phyloP scores from a whole-genome alignment of 1,140 invertebrate species.

The Heliconius hewitsoni region DNA sequence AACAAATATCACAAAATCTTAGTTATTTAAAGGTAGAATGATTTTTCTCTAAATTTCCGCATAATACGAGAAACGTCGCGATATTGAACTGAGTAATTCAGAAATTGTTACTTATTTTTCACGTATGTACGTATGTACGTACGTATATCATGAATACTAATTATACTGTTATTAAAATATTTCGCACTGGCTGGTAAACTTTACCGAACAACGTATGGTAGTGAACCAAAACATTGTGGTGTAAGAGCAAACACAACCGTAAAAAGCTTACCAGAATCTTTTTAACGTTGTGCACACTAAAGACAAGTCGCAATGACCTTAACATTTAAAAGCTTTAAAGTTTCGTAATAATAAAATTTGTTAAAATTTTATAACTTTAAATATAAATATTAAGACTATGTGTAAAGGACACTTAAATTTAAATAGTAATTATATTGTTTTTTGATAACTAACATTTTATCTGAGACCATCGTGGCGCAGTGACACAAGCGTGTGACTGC shows the following conservation, averaged over 20 bases:
- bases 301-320: not conserved
- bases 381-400: not conserved
- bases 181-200: conserved; percentile 62
- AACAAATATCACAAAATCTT: too few species aligned
- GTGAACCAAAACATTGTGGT: conserved; percentile 58
- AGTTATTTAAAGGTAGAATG: not conserved
- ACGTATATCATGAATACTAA: not conserved
- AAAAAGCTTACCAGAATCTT: conserved; percentile 52
- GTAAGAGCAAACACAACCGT: conserved; percentile 60
- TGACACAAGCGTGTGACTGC: too few species aligned
- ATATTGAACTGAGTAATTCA: not conserved
- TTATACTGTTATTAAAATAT: conserved; percentile 40
- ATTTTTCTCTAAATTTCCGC: not conserved
- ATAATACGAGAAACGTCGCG: too few species aligned
- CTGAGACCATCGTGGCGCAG: too few species aligned
- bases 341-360: not conserved
- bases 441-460: not conserved
- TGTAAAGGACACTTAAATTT: not conserved
- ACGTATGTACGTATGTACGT: not conserved
- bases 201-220: conserved; percentile 48
- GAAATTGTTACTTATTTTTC: not conserved
- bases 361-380: not conserved
- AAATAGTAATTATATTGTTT: not conserved
- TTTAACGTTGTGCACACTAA: conserved; percentile 47
- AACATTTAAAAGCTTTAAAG: not conserved